Conservation (phyloP, 2,113 vertebrate species). For the Dromas ardeola region DNA sequence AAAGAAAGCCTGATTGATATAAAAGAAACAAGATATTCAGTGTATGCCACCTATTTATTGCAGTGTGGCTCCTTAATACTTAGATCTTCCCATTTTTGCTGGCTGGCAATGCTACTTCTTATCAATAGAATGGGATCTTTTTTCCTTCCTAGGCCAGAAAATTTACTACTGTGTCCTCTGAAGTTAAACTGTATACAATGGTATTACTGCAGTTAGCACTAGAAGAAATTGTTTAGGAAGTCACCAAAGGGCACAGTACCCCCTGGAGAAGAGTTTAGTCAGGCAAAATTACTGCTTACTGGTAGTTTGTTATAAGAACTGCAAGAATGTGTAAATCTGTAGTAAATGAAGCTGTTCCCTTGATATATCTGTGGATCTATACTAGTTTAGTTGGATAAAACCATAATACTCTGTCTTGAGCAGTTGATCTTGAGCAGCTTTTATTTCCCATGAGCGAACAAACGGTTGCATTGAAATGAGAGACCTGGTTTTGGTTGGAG, state of each 20-base stretch:
- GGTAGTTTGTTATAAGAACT: not conserved
- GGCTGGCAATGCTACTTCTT: not conserved
- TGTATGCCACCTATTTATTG: not conserved
- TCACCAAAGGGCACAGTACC: too few relatives aligned
- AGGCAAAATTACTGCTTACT: not conserved
- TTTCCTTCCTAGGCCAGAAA: not conserved
- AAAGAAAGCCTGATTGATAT: not conserved
- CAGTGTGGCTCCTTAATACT: not conserved
- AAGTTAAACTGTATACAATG: not conserved
- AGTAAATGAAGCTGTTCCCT: not conserved
- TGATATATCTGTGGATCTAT: not conserved
- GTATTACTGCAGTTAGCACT: not conserved
- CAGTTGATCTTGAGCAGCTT: not conserved
- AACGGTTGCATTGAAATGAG: not conserved
- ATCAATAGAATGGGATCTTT: not conserved
- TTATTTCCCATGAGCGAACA: not conserved
- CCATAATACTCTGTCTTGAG: not conserved
- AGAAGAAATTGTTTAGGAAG: not conserved
- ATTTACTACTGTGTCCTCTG: not conserved
- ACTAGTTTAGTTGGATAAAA: not conserved
- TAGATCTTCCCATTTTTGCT: not conserved
- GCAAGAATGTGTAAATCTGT: not conserved
- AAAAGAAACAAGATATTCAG: not conserved
- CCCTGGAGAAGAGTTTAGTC: not conserved
- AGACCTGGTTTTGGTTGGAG: constrained; percentile 43